phyloP scores from a whole-genome alignment of 2,888 invertebrate species.

The Cataglyphis altisquamis region DNA sequence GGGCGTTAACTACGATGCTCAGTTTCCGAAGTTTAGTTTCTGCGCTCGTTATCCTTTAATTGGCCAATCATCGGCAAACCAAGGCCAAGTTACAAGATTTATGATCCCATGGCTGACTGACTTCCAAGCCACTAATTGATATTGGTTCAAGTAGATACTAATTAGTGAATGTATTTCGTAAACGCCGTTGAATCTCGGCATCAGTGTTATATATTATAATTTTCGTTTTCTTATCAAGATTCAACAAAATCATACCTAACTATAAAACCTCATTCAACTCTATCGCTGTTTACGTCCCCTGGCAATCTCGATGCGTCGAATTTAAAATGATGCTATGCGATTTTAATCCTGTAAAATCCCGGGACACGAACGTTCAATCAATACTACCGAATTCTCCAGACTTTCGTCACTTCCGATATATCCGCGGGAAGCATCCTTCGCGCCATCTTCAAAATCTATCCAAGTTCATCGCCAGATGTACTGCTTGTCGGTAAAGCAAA shows the following conservation, averaged over 20 bases:
- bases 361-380: conserved; percentile 47
- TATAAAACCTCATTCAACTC: background rate
- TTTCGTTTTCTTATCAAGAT: background rate
- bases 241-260: background rate
- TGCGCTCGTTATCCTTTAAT: conserved; percentile 50
- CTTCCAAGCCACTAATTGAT: conserved; percentile 36
- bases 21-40: conserved; percentile 41
- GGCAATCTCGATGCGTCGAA: conserved; percentile 8
- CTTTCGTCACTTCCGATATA: background rate
- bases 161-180: conserved; percentile 15
- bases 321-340: conserved; percentile 35
- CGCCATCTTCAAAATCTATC: conserved; percentile 14
- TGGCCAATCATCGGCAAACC: conserved; percentile 35
- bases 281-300: background rate
- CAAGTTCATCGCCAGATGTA: no score
- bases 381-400: conserved; percentile 44
- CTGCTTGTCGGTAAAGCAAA: conserved; percentile 14
- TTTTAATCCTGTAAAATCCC: conserved; percentile 32
- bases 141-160: conserved; percentile 12
- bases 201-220: background rate
- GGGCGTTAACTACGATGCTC: conserved; percentile 14
- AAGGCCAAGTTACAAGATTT: conserved; percentile 30
- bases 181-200: background rate
- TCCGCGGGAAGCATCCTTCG: background rate
- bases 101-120: conserved; percentile 16